Conservation (phyloP, 2,888 invertebrate species). For the Acanthosepion esculentum region DNA sequence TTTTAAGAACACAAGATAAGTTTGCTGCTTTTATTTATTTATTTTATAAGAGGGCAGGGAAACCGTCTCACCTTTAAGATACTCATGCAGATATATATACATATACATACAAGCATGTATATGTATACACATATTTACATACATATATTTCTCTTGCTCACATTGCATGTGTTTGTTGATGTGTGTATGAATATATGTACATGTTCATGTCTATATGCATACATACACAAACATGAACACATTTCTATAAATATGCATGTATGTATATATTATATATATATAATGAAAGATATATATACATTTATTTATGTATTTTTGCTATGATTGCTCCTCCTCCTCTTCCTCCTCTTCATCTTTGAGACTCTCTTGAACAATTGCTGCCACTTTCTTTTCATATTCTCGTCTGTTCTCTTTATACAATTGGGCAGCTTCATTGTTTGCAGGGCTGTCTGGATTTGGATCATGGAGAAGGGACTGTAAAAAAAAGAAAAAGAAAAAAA, state of each 20-base stretch:
- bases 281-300: conserved; percentile 47
- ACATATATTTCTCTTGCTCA: conserved; percentile 39
- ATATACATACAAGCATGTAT: too few species aligned
- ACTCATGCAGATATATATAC: neutral
- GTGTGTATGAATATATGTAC: neutral
- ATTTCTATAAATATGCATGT: neutral
- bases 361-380: conserved; percentile 99
- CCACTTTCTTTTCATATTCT: conserved; percentile 99
- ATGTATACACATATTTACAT: conserved; percentile 37
- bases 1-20: neutral
- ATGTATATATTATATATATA: conserved; percentile 35
- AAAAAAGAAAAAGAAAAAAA: conserved; percentile 50
- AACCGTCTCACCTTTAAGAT: conserved; percentile 13
- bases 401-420: conserved; percentile 98
- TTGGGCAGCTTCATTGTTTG: conserved; percentile 99
- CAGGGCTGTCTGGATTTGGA: conserved; percentile 99
- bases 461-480: conserved; percentile 97
- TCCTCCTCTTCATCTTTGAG: conserved; percentile 78
- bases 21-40: neutral
- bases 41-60: too few species aligned
- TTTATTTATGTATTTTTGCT: conserved; percentile 42
- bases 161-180: neutral
- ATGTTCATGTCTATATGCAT: neutral
- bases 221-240: neutral
- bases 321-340: conserved; percentile 40